Conservation (phyloP, 2,113 vertebrate genomes). For the Gadus chalcogrammus region DNA sequence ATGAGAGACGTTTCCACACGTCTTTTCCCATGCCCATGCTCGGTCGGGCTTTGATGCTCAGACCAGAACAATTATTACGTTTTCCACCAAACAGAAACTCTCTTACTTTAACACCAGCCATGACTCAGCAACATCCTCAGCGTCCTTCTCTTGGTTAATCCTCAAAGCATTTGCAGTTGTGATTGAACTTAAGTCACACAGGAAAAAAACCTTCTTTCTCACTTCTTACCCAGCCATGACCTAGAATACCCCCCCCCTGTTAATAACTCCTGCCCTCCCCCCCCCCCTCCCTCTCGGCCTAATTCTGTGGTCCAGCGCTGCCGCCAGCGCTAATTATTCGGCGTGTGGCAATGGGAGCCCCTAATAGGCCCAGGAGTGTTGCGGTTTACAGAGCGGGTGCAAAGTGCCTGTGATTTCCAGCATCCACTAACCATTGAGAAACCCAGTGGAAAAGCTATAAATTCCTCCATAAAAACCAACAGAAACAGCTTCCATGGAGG, state of each 20-base stretch:
- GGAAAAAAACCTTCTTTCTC: constrained; percentile 1
- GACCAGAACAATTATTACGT: too few species aligned
- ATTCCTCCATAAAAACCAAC: constrained; percentile 22
- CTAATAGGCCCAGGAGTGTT: constrained; percentile 65
- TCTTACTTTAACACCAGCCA: too few species aligned
- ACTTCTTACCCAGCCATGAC: constrained; percentile 41
- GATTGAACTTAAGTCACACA: too few species aligned
- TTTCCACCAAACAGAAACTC: too few species aligned
- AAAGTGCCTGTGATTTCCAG: constrained; percentile 74
- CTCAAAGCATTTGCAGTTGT: too few species aligned
- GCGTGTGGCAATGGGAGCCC: constrained; percentile 55
- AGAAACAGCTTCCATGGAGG: constrained; percentile 22
- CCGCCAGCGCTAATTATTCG: constrained; percentile 69
- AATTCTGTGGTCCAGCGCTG: constrained; percentile 50
- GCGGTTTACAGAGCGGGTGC: constrained; percentile 68
- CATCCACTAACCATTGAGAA: constrained; percentile 65
- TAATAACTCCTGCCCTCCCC: constrained; percentile 8
- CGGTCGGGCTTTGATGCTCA: too few species aligned
- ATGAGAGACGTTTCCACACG: too few species aligned
- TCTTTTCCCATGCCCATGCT: too few species aligned
- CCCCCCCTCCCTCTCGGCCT: constrained; percentile 32
- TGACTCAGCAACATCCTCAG: too few species aligned
- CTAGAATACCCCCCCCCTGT: constrained; percentile 32
- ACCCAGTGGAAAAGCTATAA: constrained; percentile 62
- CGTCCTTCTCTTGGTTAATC: too few species aligned